Evolutionary conservation across 2,797 vertebrate genomes (phyloP), one percentile per base, ranked within the genome.

Genomic region (Epinephelus malabaricus): DNA sequence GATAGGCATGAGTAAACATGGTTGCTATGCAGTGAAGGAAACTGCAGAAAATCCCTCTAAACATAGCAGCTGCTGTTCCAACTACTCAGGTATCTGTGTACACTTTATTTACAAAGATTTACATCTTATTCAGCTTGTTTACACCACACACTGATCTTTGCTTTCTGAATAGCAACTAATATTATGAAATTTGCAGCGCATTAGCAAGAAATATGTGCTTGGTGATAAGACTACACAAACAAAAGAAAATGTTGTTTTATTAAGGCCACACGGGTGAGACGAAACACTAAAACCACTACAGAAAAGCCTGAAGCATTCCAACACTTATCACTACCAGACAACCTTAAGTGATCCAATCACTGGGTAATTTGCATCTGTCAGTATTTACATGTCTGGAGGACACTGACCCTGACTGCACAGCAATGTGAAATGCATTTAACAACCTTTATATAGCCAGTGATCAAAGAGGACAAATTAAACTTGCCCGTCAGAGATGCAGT

Each of bases 11-110:
- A 88, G 76, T 88, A 89, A 91, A 86, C 76, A 86, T 2, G 21
- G 90, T 90, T 91, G 81, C 90, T 86, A 90, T 25, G 89, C 67
- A 79, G 30, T 61, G 4, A 78, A 30, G 40, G 40, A 83, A 81
- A 79, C 75, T 17, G 34, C 66, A 30, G 46, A 53, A 75, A 85
- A 40, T 12, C 27, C 27, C 30, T 49, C 18, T 56, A 76, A 83
- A 83, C 56, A 75, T n/a, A 55, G 6, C 51, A 59, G 19, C 56
- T 76, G 45, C 27, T 40, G 18, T 61, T 82, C 30, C 71, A 64
- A 19, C 27, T 73, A 23, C 54, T 62, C 34, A 70, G 25, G 13
- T 59, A 34, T 60, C 21, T 59, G 43, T 58, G 47, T 50, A 30
- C 19, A 50, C 43, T 38, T 6, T 46, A 54, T 62, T 76, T 19